Percentiles rank a stretch among this genome's conserved stretches.
These are phyloP conservation scores for Beaufortia kweichowensis DNA, from an alignment of 2,113 vertebrate genomes.

Conservation along the genomic window DNA sequence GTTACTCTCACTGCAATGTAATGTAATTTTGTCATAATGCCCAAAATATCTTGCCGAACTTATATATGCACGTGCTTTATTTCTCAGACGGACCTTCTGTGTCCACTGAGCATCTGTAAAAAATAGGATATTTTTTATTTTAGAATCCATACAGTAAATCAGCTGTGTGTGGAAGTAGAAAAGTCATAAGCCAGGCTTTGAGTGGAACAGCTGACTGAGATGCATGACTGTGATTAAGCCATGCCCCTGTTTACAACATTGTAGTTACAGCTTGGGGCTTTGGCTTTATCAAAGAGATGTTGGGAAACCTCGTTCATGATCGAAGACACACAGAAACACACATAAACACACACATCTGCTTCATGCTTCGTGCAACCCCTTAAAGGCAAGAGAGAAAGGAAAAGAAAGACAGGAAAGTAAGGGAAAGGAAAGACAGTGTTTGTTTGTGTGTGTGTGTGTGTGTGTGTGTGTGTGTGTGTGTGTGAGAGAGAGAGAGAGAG, in stretches of 20 bases:
- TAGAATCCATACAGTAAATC: constrained; percentile 26
- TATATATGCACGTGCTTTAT: neutral
- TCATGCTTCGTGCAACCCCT: constrained; percentile 44
- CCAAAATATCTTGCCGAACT: neutral
- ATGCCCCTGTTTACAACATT: constrained; percentile 37
- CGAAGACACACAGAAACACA: constrained; percentile 42
- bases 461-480: too few relatives aligned
- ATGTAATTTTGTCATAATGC: too few relatives aligned
- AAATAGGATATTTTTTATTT: constrained; percentile 19
- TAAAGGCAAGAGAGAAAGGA: constrained; percentile 37
- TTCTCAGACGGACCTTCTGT: constrained; percentile 1
- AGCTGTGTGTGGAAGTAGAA: constrained; percentile 19
- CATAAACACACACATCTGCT: constrained; percentile 27
- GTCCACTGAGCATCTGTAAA: constrained; percentile 8
- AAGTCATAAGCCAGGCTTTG: constrained; percentile 32
- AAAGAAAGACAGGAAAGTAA: neutral
- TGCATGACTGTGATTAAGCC: constrained; percentile 40
- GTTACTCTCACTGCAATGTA: too few relatives aligned
- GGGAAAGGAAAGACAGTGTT: too few relatives aligned
- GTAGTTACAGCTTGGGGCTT: constrained; percentile 36
- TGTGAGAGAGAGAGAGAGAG: too few relatives aligned
- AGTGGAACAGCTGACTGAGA: constrained; percentile 33
- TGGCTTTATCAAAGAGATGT: constrained; percentile 42
- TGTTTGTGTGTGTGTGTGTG: too few relatives aligned
- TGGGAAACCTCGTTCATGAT: constrained; percentile 43